Evolutionary conservation across 2,113 vertebrate genomes (phyloP), one percentile per base, ranked within the genome.

Genomic region (Neolamprologus fasciatus): DNA sequence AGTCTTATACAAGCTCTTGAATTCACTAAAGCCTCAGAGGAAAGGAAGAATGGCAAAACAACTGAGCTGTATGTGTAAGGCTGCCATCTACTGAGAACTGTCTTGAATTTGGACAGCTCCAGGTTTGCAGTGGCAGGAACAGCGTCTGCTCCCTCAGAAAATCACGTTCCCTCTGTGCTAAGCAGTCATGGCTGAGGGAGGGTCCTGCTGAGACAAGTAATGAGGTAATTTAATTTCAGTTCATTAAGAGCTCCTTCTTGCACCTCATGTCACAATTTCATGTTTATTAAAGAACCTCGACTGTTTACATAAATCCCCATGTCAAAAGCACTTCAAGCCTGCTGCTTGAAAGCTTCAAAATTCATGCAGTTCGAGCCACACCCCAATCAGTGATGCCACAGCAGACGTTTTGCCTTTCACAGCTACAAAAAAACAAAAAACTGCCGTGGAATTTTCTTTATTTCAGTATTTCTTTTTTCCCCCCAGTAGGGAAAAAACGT

Each of bases 81-180:
- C 89, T 94, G 94, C 95, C 94, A 95, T 93, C 94, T 95, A 89
- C 94, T 94, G 92, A 93, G 87, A 90, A 61, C 45, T 51, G 57
- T 35, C 54, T 81, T 80, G 68, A 80, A 23, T 66, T 71, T 83
- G 31, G 45, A 37, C 10, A n/a, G 26, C 17, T 80, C n/a, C 82
- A 80, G 80, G 87, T 83, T 57, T 86, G 58, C 80, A 85, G 51
- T 13, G 63, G 88, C 80, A 73, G 33, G 26, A 93, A 55, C n/a
- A 81, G 76, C 6, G 23, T 80, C 61, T 10, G 80, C 85, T 81
- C 63, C 53, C 40, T 53, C 80, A 47, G 26, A 23, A 66, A 86
- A 7, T 21, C 66, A 47, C 37, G 12, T 85, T 82, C 40, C 35
- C 61, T 86, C 51, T 82, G 40, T 78, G 89, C 55, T 51, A 8